Percentiles rank a stretch among this genome's conserved stretches.
These are phyloP conservation scores for Holothuria scabra DNA, from an alignment of 53 echinoderm and acorn worm genomes.

Conservation along the genomic window DNA sequence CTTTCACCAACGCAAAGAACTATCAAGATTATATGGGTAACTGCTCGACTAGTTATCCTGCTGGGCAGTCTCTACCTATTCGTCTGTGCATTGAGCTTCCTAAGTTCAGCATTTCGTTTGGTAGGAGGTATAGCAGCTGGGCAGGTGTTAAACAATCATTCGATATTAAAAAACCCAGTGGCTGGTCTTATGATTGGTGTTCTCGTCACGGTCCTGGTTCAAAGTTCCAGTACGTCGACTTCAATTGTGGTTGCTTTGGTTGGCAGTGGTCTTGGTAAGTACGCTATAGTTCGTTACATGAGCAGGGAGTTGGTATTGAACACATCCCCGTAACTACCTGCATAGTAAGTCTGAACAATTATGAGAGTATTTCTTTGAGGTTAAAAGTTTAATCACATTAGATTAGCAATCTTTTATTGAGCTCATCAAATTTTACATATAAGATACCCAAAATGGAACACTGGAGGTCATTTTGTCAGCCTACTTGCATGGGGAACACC, in stretches of 20 bases:
- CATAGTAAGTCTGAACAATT: no score
- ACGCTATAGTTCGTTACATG: not conserved
- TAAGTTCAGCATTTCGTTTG: slow-evolving; percentile 87
- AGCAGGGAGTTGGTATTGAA: no score
- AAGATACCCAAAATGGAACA: no score
- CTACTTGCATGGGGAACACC: no score
- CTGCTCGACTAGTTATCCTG: slow-evolving; percentile 60
- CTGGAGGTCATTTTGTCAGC: no score
- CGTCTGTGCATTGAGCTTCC: slow-evolving; percentile 91
- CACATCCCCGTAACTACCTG: no score
- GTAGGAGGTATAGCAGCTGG: slow-evolving; percentile 85
- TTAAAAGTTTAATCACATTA: no score
- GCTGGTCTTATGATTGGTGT: slow-evolving; percentile 93
- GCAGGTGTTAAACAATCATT: slow-evolving; percentile 75
- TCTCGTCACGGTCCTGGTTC: slow-evolving; percentile 91
- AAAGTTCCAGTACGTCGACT: slow-evolving; percentile 94
- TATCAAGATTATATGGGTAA: slow-evolving; percentile 26
- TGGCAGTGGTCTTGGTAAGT: slow-evolving; percentile 76
- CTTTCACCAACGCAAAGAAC: slow-evolving; percentile 44
- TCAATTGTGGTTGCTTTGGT: slow-evolving; percentile 92
- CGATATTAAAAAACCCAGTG: slow-evolving; percentile 75
- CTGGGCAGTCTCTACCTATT: slow-evolving; percentile 88
- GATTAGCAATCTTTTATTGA: no score
- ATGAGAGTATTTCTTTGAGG: no score
- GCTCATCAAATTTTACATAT: no score